Evolutionary conservation across 1,140 invertebrate genomes (phyloP).

Genomic region (Caenorhabditis brenneri): DNA sequence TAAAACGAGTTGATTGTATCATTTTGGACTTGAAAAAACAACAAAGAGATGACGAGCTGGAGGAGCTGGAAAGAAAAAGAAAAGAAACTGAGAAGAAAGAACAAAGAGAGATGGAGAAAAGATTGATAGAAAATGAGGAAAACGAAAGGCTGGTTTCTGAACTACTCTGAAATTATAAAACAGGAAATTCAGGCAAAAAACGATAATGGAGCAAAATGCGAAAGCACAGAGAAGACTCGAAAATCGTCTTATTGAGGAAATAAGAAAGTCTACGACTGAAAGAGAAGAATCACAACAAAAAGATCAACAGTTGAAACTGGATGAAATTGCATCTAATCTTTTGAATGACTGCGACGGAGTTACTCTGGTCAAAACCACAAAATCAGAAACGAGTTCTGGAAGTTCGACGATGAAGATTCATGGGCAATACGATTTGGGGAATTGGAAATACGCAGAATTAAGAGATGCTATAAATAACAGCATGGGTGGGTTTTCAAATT

Average conservation of each 20-base stretch:
- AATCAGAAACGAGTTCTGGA: constrained; percentile 74
- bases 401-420: constrained; percentile 71
- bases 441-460: constrained; percentile 96
- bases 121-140: not conserved
- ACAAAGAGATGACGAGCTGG: constrained; percentile 79
- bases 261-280: too few relatives aligned
- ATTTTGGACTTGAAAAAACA: constrained; percentile 73
- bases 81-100: constrained; percentile 79
- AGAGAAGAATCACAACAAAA: not conserved
- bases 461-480: constrained; percentile 96
- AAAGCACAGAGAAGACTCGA: not conserved
- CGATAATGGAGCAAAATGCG: too few relatives aligned
- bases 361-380: constrained; percentile 49
- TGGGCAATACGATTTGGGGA: constrained; percentile 86
- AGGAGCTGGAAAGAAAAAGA: constrained; percentile 59
- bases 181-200: too few relatives aligned
- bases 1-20: constrained; percentile 16
- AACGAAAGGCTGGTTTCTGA: too few relatives aligned
- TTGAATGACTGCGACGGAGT: constrained; percentile 75
- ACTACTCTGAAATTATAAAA: too few relatives aligned
- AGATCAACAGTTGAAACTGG: constrained; percentile 81
- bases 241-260: too few relatives aligned
- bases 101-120: not conserved
- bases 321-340: constrained; percentile 88
- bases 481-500: constrained; percentile 78